Conservation (phyloP, 1,140 invertebrate genomes). For the Cyphomyrmex costatus region DNA sequence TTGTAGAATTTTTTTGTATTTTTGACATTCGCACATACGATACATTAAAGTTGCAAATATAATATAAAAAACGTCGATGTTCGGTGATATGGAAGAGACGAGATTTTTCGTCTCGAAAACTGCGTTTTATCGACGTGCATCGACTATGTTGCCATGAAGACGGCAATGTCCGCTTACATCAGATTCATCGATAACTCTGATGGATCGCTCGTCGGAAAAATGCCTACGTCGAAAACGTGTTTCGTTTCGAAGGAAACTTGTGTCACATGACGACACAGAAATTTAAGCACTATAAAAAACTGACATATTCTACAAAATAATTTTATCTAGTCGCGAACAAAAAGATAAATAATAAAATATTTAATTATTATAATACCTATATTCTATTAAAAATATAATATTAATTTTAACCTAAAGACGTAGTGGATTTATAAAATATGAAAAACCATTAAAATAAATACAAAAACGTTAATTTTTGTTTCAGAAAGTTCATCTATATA, state of each 20-base stretch:
- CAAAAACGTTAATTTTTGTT: too few species aligned
- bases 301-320: neutral
- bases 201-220: slow-evolving; percentile 43
- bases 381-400: too few species aligned
- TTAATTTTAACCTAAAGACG: too few species aligned
- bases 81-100: slow-evolving; percentile 2
- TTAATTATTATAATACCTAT: too few species aligned
- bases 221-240: slow-evolving; percentile 15
- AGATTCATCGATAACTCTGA: slow-evolving; percentile 56
- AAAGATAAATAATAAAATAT: neutral
- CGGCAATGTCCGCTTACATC: slow-evolving; percentile 20
- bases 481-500: too few species aligned
- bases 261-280: neutral
- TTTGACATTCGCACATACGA: neutral
- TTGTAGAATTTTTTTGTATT: neutral
- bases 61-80: slow-evolving; percentile 1
- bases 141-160: neutral
- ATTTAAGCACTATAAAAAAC: slow-evolving; percentile 18
- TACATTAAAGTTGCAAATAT: slow-evolving; percentile 18
- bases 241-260: slow-evolving; percentile 10
- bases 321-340: neutral
- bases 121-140: slow-evolving; percentile 26
- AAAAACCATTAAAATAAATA: too few species aligned
- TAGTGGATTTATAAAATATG: too few species aligned
- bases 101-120: slow-evolving; percentile 42